Base-by-base conservation (phyloP, 2,797 vertebrate species). In the Schizopygopsis pylzovi region DNA sequence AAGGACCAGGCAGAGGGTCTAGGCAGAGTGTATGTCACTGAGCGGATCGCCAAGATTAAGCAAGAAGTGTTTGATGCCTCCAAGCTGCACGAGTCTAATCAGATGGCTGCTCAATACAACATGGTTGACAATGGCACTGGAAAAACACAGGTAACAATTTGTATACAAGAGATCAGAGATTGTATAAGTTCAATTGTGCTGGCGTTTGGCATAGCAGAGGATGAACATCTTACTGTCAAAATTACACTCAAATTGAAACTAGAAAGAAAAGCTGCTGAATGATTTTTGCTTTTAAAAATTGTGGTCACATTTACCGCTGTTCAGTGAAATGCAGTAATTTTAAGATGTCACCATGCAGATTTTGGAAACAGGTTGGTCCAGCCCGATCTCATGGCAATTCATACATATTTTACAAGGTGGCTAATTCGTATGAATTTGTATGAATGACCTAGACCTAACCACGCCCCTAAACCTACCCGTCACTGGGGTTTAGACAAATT, bases 71-170 rank as follows among this genome's bases (percentile, higher is more conserved):
- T 98, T 88, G 96, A 98, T 84, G 97, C 95, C 84, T 96, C 96
- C 41, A 95, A 96, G 85, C 93, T 98, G 67, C 97, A 98, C 0
- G 92, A 92, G 72, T 98, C 93, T 84, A 95, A 95, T 0, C 95
- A 95, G 82, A 98, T 98, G 97, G 97, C 97, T 33, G 97, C 97
- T 1, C 96, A 96, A 83, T 96, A 98, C 91, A 97, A 97, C 89
- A 97, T 98, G 97, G 95, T 98, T 87, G 97, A 98, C 43, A 94
- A 98, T 0, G 97, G 97, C 3, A 95, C 94, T 4, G 97, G 97
- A 12, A 92, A 95, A 85, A 95, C 96, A 65, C 93, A 98, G 96
- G 97, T 98, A 85, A 65, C 25, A n/a, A 49, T 68, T 18, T 63
- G 37, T 43, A 45, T 77, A 33, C 16, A 61, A 71, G 10, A 81